phyloP scores from a whole-genome alignment of 1,140 invertebrate genomes.

The Planococcus citri region DNA sequence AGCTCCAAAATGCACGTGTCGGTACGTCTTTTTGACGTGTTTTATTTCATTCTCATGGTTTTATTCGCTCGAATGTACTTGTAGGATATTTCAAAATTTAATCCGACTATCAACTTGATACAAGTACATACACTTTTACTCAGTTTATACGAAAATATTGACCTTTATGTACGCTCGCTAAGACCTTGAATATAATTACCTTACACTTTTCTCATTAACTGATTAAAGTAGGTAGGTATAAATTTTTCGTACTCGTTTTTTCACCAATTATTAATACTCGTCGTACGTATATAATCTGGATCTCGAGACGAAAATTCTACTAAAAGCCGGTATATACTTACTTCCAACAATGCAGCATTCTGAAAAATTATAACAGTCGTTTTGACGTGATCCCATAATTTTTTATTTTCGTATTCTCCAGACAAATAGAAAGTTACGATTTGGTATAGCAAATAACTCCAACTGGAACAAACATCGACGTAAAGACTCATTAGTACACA shows the following conservation, averaged over 20 bases:
- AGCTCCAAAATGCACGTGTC: too few relatives aligned
- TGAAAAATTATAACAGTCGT: slow-evolving; percentile 69
- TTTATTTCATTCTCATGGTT: too few relatives aligned
- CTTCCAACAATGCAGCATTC: slow-evolving; percentile 79
- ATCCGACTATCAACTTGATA: background rate
- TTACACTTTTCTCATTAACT: background rate
- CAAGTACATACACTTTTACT: background rate
- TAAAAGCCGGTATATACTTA: slow-evolving; percentile 32
- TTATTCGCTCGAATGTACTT: too few relatives aligned
- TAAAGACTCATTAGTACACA: too few relatives aligned
- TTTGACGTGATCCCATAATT: slow-evolving; percentile 55
- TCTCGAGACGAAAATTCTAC: background rate
- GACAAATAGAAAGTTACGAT: slow-evolving; percentile 42
- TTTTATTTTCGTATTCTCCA: slow-evolving; percentile 30
- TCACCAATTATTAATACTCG: background rate
- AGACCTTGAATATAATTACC: background rate
- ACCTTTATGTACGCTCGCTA: background rate
- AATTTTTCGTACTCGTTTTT: background rate
- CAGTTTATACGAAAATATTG: background rate
- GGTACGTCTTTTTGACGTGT: too few relatives aligned
- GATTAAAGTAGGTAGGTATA: background rate
- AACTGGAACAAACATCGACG: slow-evolving; percentile 38
- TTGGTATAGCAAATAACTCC: slow-evolving; percentile 56
- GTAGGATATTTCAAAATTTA: too few relatives aligned
- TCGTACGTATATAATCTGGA: too few relatives aligned